These are phyloP conservation scores for Malurus elegans DNA, from an alignment of 2,113 vertebrate genomes.

Conservation along the genomic window DNA sequence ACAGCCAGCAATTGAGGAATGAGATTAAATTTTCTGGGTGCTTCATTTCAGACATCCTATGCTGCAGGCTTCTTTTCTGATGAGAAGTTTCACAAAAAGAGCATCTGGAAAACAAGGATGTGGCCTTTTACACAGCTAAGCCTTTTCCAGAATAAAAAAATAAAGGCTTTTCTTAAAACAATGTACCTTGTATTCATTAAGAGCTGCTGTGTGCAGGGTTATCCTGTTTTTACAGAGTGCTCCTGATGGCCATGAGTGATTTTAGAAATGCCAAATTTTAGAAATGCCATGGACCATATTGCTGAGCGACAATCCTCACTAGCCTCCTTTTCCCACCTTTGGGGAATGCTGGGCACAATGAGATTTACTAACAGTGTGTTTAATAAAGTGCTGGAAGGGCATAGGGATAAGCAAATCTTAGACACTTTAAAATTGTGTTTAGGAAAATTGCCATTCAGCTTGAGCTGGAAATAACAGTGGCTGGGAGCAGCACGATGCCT, in stretches of 20 bases:
- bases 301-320: not conserved
- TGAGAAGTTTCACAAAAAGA: conserved; percentile 33
- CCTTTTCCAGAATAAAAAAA: not conserved
- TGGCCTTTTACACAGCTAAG: conserved; percentile 25
- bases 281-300: not conserved
- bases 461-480: not conserved
- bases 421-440: not conserved
- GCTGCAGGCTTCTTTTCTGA: conserved; percentile 3
- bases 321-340: not conserved
- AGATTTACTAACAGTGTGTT: conserved; percentile 36
- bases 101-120: not conserved
- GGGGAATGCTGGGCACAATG: not conserved
- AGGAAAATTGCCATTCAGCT: not conserved
- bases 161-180: not conserved
- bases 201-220: conserved; percentile 30
- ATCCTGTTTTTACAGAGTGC: not conserved
- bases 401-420: not conserved
- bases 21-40: not conserved
- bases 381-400: conserved; percentile 39
- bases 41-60: not conserved
- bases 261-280: conserved; percentile 14
- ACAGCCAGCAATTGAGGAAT: not conserved
- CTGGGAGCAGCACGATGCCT: not conserved
- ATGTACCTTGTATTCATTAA: not conserved
- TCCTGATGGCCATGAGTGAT: not conserved